Percentiles rank a stretch among this genome's conserved stretches.
Evolutionary conservation across 1,140 invertebrate genomes (phyloP).

Genomic region (Drosophila micromelanica): DNA sequence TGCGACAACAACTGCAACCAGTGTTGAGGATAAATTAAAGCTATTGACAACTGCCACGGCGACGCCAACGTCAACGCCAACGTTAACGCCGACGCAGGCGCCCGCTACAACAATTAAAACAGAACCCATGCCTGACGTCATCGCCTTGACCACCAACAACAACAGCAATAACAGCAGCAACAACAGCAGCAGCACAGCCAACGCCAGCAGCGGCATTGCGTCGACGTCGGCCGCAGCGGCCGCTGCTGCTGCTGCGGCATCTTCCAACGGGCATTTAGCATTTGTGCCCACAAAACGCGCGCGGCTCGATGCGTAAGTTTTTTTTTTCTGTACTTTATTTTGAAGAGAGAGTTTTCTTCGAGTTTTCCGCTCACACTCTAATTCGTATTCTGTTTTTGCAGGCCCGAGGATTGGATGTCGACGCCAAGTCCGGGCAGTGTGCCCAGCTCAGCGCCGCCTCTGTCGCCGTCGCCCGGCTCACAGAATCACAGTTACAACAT

Average conservation of each 20-base stretch:
- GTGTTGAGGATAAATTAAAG: slow-evolving; percentile 72
- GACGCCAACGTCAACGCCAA: slow-evolving; percentile 14
- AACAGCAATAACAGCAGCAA: slow-evolving; percentile 26
- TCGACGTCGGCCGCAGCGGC: slow-evolving; percentile 58
- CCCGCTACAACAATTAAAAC: slow-evolving; percentile 68
- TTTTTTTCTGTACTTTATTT: too few species aligned
- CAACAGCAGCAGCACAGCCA: slow-evolving; percentile 14
- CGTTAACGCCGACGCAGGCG: slow-evolving; percentile 2
- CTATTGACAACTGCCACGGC: slow-evolving; percentile 67
- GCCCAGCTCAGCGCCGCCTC: slow-evolving; percentile 86
- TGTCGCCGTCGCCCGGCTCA: slow-evolving; percentile 87
- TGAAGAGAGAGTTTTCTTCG: not conserved
- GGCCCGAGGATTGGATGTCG: slow-evolving; percentile 87
- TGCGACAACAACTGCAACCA: slow-evolving; percentile 35
- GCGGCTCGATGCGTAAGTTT: slow-evolving; percentile 76
- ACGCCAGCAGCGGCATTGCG: slow-evolving; percentile 34
- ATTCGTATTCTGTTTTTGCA: slow-evolving; percentile 23
- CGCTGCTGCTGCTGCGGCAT: slow-evolving; percentile 27
- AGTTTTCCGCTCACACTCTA: not conserved
- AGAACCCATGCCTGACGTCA: slow-evolving; percentile 78
- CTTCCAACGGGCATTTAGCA: slow-evolving; percentile 68
- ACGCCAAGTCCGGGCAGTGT: slow-evolving; percentile 86
- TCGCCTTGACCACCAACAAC: slow-evolving; percentile 53
- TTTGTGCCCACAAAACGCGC: slow-evolving; percentile 72
- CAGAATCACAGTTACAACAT: slow-evolving; percentile 86